Base-by-base conservation (phyloP, 2,113 vertebrate species). In the Scatophagus argus region DNA sequence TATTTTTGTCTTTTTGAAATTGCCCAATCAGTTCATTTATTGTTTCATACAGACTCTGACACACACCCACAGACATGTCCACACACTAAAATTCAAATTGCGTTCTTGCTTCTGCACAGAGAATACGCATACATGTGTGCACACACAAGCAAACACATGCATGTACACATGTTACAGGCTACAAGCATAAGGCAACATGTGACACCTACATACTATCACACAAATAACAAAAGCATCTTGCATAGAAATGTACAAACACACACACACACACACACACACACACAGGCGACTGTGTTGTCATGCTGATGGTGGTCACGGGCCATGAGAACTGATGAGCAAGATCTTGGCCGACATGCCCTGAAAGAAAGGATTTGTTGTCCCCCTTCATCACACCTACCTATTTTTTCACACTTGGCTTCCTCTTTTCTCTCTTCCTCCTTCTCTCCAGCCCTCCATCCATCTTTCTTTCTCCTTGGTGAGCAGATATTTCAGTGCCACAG, bases 321-420 rank as follows among this genome's bases (percentile, higher is more conserved):
- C 65, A 39, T 90, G 87, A 89, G 59, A 71, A 52, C 88, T 90
- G 87, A 92, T 88, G 90, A 91, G 86, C 16, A 81, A 89, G 81
- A 92, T 90, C 82, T 73, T 73, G 81, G 79, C 49, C 66, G 91
- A 92, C 93, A 88, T 91, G 86, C 86, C 90, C 90, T 71, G 85
- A 77, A 93, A 93, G 87, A 86, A 89, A 80, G 32, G 74, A 89
- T 90, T 89, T 92, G 81, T 87, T 91, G 86, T 89, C 79, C 76
- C 81, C 87, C 79, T 81, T 75, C 87, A 85, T 90, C 87, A 83
- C 90, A 91, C 89, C 91, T 91, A 91, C 90, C 91, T 93, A 86
- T 79, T 91, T 87, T 77, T 89, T 91, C 84, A 92, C 87, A 89
- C 90, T 86, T 81, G 82, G 75, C 76, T 91, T 89, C 77, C 41